These are phyloP conservation scores for Drosophila emarginata DNA, from an alignment of 2,888 invertebrate genomes.

Conservation along the genomic window DNA sequence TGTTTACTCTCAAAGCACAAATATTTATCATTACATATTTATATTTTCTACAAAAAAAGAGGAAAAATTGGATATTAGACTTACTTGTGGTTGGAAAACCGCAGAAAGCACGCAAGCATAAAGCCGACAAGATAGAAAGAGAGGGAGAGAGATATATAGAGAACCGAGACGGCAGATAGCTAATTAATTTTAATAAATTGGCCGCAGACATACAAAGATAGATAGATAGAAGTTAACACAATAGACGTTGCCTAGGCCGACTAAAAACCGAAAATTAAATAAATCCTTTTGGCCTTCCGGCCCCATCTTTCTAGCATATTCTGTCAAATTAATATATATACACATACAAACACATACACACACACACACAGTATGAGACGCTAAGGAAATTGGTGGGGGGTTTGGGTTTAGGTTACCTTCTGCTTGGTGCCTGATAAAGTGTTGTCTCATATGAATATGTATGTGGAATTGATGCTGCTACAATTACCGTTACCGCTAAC, in stretches of 20 bases:
- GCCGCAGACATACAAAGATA: slow-evolving; percentile 53
- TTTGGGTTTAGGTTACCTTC: neutral
- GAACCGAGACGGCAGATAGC: slow-evolving; percentile 44
- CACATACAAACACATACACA: too few relatives aligned
- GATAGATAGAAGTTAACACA: neutral
- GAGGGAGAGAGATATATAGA: neutral
- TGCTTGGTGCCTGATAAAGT: slow-evolving; percentile 57
- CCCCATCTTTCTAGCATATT: slow-evolving; percentile 14
- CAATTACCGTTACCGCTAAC: slow-evolving; percentile 76
- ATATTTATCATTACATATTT: slow-evolving; percentile 30
- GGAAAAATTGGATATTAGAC: slow-evolving; percentile 49
- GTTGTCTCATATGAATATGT: slow-evolving; percentile 73
- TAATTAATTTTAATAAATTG: slow-evolving; percentile 78
- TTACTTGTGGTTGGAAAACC: slow-evolving; percentile 46
- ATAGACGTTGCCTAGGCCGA: slow-evolving; percentile 23
- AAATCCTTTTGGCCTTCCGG: slow-evolving; percentile 54
- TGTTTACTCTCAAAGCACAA: slow-evolving; percentile 14
- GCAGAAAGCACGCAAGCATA: slow-evolving; percentile 52
- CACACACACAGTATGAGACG: too few relatives aligned
- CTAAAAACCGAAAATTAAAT: slow-evolving; percentile 73
- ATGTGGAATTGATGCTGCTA: slow-evolving; percentile 75
- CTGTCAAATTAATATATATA: slow-evolving; percentile 78
- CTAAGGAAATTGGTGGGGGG: neutral
- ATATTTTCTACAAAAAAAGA: slow-evolving; percentile 15
- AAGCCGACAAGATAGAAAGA: neutral